Percentiles rank a stretch among this genome's conserved stretches.
Evolutionary conservation across 2,888 invertebrate species (phyloP).

Genomic region (Entomobrya proxima): DNA sequence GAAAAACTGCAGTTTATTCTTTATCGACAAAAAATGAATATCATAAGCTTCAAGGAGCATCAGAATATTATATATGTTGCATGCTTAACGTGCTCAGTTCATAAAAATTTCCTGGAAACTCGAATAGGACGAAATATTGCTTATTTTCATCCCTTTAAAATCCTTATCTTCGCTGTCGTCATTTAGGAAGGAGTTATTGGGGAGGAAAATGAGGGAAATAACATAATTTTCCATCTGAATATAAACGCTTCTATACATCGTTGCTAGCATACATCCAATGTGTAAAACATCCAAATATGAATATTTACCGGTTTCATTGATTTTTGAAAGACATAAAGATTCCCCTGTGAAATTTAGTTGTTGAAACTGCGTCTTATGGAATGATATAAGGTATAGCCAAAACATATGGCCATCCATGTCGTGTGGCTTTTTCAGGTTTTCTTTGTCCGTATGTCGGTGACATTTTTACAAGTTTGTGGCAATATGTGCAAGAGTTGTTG

Average conservation of each 20-base stretch:
- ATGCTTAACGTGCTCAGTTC: neutral
- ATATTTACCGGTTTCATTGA: constrained; percentile 38
- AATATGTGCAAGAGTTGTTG: constrained; percentile 24
- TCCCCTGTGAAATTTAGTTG: constrained; percentile 29
- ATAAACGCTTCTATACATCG: neutral
- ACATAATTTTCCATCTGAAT: constrained; percentile 5
- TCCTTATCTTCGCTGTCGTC: constrained; percentile 3
- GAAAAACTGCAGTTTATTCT: neutral
- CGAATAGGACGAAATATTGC: constrained; percentile 7
- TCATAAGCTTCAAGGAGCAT: too few species aligned
- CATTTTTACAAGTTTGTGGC: constrained; percentile 58
- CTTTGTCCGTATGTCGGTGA: constrained; percentile 59
- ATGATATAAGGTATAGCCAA: constrained; percentile 39
- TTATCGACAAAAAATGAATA: constrained; percentile 27
- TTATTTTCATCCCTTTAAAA: neutral
- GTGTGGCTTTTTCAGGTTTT: constrained; percentile 23
- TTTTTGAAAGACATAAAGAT: constrained; percentile 23
- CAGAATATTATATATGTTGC: neutral
- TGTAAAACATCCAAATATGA: neutral
- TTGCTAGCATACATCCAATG: too few species aligned
- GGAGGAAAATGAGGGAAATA: constrained; percentile 21
- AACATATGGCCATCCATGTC: constrained; percentile 47
- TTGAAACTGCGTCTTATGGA: neutral
- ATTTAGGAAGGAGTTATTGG: neutral
- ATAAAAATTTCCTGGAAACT: neutral